phyloP scores from a whole-genome alignment of 2,888 invertebrate species.

The Hipparchia semele region DNA sequence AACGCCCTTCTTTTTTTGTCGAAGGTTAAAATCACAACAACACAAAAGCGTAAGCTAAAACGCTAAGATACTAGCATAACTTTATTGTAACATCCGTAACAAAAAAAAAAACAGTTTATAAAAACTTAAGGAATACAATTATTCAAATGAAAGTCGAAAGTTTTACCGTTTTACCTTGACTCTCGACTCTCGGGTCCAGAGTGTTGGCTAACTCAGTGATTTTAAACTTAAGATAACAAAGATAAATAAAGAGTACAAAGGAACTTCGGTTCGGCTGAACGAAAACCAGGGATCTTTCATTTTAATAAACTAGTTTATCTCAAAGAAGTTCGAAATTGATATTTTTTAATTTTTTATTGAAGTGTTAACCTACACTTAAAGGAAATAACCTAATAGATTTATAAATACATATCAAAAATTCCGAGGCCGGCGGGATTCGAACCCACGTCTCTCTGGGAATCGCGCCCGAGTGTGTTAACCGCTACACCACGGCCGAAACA shows the following conservation, averaged over 20 bases:
- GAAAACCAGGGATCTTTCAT: neutral
- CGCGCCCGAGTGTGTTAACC: no score
- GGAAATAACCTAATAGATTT: no score
- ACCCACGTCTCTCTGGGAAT: no score
- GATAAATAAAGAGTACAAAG: constrained; percentile 1
- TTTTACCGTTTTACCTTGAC: neutral
- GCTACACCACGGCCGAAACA: no score
- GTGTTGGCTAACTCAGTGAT: constrained; percentile 1
- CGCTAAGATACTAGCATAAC: neutral
- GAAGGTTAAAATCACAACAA: neutral
- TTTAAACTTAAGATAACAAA: constrained; percentile 13
- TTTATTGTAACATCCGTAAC: constrained; percentile 7
- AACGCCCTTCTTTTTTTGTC: neutral
- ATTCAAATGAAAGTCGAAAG: constrained; percentile 17
- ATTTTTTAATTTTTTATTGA: no score
- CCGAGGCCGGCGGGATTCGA: no score
- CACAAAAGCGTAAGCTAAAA: neutral
- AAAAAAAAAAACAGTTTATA: neutral
- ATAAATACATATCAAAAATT: no score
- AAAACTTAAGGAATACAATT: constrained; percentile 17
- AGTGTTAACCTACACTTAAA: no score
- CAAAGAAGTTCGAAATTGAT: neutral
- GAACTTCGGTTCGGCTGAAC: neutral
- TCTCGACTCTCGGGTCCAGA: neutral
- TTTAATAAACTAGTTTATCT: neutral